Evolutionary conservation across 2,113 vertebrate species (phyloP).

Genomic region (Turdus rufiventris): DNA sequence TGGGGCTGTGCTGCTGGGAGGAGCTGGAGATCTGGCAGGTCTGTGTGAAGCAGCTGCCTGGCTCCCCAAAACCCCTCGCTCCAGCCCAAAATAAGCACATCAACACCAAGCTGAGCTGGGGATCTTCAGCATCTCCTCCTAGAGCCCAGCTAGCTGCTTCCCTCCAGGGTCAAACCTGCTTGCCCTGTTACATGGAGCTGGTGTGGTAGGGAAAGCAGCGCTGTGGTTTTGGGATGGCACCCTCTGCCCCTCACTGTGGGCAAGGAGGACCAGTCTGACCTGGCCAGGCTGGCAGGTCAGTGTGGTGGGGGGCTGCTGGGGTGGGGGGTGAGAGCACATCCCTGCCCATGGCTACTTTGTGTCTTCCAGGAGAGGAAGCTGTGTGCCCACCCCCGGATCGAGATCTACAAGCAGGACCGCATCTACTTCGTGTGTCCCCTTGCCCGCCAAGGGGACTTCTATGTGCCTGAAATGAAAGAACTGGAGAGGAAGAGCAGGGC

Average conservation of each 20-base stretch:
- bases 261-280: not conserved
- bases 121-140: not conserved
- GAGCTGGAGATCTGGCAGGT: not conserved
- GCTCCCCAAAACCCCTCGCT: fast-evolving
- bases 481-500: conserved; percentile 75
- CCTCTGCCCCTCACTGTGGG: not conserved
- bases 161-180: not conserved
- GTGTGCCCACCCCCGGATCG: conserved; percentile 86
- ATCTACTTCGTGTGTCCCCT: conserved; percentile 92
- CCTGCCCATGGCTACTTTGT: not conserved
- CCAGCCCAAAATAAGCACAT: not conserved
- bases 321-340: fast-evolving
- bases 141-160: fast-evolving
- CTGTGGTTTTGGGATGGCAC: not conserved
- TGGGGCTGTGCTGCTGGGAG: not conserved
- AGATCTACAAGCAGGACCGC: conserved; percentile 84
- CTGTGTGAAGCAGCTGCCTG: not conserved
- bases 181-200: fast-evolving
- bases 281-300: not conserved
- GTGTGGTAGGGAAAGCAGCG: not conserved
- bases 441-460: conserved; percentile 90
- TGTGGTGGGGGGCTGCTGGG: not conserved
- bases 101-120: not conserved
- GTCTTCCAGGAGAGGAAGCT: conserved; percentile 86
- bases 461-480: conserved; percentile 90